Evolutionary conservation across 1,140 invertebrate species (phyloP).

Genomic region (Drusus annulatus): DNA sequence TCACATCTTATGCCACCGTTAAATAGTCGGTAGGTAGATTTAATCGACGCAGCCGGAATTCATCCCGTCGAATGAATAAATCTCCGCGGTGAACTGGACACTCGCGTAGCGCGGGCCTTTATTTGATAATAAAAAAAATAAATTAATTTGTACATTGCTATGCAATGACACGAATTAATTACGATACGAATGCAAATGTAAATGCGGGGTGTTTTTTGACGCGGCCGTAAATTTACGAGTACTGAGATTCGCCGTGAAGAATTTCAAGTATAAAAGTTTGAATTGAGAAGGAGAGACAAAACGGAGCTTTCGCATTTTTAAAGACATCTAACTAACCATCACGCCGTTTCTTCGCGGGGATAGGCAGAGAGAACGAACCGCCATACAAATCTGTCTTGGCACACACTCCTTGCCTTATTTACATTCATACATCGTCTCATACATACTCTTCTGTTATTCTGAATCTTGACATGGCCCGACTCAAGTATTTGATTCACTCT

Average conservation of each 20-base stretch:
- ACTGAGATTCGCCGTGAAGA: background rate
- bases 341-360: too few relatives aligned
- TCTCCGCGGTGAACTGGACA: background rate
- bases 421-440: too few relatives aligned
- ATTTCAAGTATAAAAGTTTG: background rate
- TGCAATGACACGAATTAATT: constrained; percentile 36
- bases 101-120: background rate
- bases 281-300: background rate
- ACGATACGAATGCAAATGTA: constrained; percentile 21
- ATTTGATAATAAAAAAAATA: background rate
- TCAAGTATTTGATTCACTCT: too few relatives aligned
- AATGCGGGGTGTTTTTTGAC: constrained; percentile 1
- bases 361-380: too few relatives aligned
- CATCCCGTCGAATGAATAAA: constrained; percentile 24
- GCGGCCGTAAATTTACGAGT: constrained; percentile 16
- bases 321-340: too few relatives aligned
- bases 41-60: background rate
- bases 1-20: constrained; percentile 15
- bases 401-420: too few relatives aligned
- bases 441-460: too few relatives aligned
- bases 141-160: constrained; percentile 4
- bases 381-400: too few relatives aligned
- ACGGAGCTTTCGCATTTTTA: background rate
- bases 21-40: constrained; percentile 8
- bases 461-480: too few relatives aligned